These are phyloP conservation scores for Blera fallax DNA, from an alignment of 2,888 invertebrate species.

Conservation along the genomic window DNA sequence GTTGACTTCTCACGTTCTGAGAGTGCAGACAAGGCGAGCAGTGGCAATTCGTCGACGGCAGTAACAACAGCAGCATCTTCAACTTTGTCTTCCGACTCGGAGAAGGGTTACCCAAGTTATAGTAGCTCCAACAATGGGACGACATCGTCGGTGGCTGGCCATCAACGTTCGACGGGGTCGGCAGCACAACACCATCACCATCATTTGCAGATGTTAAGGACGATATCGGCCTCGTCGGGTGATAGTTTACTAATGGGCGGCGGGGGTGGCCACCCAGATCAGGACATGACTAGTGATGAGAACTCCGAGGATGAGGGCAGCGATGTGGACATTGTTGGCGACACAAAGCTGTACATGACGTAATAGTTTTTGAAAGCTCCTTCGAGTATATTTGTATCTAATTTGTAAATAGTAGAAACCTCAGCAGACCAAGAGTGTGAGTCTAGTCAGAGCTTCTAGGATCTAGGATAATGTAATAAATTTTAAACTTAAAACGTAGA, in stretches of 20 bases:
- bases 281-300: constrained; percentile 81
- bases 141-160: constrained; percentile 42
- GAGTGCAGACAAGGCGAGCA: constrained; percentile 51
- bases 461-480: constrained; percentile 12
- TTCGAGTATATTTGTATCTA: neutral
- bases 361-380: constrained; percentile 74
- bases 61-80: constrained; percentile 72
- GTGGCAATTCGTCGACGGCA: constrained; percentile 49
- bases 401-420: constrained; percentile 46
- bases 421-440: constrained; percentile 62
- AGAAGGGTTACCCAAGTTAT: constrained; percentile 68
- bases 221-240: constrained; percentile 73
- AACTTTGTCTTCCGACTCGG: constrained; percentile 73
- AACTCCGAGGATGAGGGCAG: constrained; percentile 81
- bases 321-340: constrained; percentile 82
- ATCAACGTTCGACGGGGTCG: constrained; percentile 57
- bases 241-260: constrained; percentile 73
- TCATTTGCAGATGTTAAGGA: constrained; percentile 67
- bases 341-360: constrained; percentile 80
- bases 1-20: constrained; percentile 82
- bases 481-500: constrained; percentile 31
- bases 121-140: constrained; percentile 35
- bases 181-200: constrained; percentile 54
- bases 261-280: constrained; percentile 75
- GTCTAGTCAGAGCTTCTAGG: constrained; percentile 69